A percentile compares a stretch with the other conserved stretches of the same genome.
Evolutionary conservation across 2,888 invertebrate species (phyloP).

Genomic region (Trachelus iudaicus): DNA sequence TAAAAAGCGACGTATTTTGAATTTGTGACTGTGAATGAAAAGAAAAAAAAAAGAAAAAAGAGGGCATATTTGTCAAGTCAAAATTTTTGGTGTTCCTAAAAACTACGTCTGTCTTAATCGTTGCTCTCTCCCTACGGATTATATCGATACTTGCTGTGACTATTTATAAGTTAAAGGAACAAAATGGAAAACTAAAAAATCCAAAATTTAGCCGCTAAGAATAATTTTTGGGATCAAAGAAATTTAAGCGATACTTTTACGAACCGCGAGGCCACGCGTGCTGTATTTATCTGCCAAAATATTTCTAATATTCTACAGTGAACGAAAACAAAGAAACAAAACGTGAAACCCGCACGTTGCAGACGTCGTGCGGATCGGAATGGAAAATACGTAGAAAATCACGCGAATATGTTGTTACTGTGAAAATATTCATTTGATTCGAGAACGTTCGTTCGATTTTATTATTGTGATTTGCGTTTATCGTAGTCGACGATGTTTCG

Average conservation of each 20-base stretch:
- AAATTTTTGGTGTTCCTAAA: constrained; percentile 43
- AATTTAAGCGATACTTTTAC: constrained; percentile 19
- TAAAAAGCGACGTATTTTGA: too few relatives aligned
- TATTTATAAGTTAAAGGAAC: constrained; percentile 44
- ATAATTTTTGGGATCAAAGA: constrained; percentile 45
- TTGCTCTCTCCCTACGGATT: constrained; percentile 32
- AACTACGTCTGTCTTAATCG: constrained; percentile 23
- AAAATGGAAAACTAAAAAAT: constrained; percentile 17
- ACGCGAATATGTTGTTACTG: too few relatives aligned
- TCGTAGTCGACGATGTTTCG: too few relatives aligned
- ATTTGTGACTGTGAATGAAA: neutral
- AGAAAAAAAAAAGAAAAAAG: neutral
- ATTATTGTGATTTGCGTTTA: too few relatives aligned
- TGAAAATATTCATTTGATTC: too few relatives aligned
- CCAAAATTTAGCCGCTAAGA: constrained; percentile 28
- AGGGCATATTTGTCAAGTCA: constrained; percentile 13
- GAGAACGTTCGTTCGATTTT: too few relatives aligned
- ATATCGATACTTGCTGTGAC: constrained; percentile 48
- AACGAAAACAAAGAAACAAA: too few relatives aligned
- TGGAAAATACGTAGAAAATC: too few relatives aligned
- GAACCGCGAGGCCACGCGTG: constrained; percentile 8
- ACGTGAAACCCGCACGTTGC: too few relatives aligned
- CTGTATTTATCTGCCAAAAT: constrained; percentile 34
- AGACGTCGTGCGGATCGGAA: too few relatives aligned
- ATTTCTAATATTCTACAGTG: constrained; percentile 33